Evolutionary conservation across 2,797 vertebrate species (phyloP).

Genomic region (Somateria mollissima): DNA sequence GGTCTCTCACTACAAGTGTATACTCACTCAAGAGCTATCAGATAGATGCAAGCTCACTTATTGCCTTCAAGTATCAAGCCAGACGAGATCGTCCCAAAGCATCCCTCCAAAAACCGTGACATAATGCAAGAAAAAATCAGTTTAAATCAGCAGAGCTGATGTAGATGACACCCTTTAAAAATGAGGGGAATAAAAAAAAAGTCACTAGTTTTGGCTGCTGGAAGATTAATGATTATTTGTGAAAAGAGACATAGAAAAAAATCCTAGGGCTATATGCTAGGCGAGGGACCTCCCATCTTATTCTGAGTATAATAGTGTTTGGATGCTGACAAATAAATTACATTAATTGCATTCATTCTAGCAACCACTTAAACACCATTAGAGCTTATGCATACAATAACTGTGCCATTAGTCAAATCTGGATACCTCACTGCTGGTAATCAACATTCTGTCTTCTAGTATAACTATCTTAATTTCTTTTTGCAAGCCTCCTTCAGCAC

Average conservation of each 20-base stretch:
- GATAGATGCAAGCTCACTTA: neutral
- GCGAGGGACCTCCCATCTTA: slow-evolving; percentile 21
- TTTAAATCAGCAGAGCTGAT: neutral
- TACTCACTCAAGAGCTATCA: neutral
- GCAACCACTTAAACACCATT: slow-evolving; percentile 63
- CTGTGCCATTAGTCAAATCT: slow-evolving; percentile 59
- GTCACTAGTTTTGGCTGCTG: neutral
- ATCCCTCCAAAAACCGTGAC: neutral
- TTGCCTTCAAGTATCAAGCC: neutral
- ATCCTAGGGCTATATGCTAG: neutral
- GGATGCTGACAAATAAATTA: slow-evolving; percentile 62
- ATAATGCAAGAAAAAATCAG: neutral
- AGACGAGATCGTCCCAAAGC: neutral
- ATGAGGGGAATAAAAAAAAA: neutral
- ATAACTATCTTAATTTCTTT: slow-evolving; percentile 45
- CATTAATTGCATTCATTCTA: slow-evolving; percentile 64
- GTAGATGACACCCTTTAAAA: neutral
- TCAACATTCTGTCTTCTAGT: slow-evolving; percentile 13
- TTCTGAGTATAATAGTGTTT: slow-evolving; percentile 38
- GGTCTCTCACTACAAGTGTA: neutral
- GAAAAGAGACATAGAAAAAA: neutral
- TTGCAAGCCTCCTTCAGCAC: neutral
- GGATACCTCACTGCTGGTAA: slow-evolving; percentile 44
- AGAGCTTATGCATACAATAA: slow-evolving; percentile 57
- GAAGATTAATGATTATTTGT: neutral